These are phyloP conservation scores for Chelonus formosanus DNA, from an alignment of 2,888 invertebrate species.

Conservation along the genomic window DNA sequence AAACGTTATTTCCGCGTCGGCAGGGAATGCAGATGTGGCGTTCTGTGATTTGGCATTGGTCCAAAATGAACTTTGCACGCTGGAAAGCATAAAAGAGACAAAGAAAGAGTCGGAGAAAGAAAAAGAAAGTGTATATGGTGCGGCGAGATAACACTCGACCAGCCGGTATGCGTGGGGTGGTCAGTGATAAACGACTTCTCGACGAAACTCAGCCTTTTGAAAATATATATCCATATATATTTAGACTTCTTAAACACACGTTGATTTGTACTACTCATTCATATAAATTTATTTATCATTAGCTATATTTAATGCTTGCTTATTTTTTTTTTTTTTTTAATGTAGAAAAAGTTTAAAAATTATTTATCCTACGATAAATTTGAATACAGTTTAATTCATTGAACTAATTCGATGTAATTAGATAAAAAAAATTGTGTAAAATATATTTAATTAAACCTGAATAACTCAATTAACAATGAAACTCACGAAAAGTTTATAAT, in stretches of 20 bases:
- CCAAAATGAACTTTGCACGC: slow-evolving; percentile 45
- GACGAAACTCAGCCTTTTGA: slow-evolving; percentile 5
- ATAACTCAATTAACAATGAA: slow-evolving; percentile 21
- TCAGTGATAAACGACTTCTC: slow-evolving; percentile 29
- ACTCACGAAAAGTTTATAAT: slow-evolving; percentile 18
- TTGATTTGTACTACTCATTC: neutral
- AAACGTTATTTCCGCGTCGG: slow-evolving; percentile 56
- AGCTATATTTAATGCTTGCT: neutral
- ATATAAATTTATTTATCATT: neutral
- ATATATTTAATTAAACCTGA: neutral
- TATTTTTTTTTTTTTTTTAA: slow-evolving; percentile 4
- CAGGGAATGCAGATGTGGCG: slow-evolving; percentile 58
- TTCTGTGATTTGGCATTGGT: slow-evolving; percentile 55
- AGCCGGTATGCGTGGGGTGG: slow-evolving; percentile 9
- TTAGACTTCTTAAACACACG: neutral
- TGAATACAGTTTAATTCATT: too few relatives aligned
- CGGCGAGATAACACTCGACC: neutral
- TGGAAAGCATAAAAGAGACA: slow-evolving; percentile 11
- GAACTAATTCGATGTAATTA: neutral
- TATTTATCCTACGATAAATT: too few relatives aligned
- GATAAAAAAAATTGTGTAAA: neutral
- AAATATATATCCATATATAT: neutral
- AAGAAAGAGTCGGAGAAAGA: neutral
- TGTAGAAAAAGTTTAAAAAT: too few relatives aligned
- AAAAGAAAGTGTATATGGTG: slow-evolving; percentile 1